phyloP scores from a whole-genome alignment of 2,113 vertebrate genomes.

The Panthera leo region DNA sequence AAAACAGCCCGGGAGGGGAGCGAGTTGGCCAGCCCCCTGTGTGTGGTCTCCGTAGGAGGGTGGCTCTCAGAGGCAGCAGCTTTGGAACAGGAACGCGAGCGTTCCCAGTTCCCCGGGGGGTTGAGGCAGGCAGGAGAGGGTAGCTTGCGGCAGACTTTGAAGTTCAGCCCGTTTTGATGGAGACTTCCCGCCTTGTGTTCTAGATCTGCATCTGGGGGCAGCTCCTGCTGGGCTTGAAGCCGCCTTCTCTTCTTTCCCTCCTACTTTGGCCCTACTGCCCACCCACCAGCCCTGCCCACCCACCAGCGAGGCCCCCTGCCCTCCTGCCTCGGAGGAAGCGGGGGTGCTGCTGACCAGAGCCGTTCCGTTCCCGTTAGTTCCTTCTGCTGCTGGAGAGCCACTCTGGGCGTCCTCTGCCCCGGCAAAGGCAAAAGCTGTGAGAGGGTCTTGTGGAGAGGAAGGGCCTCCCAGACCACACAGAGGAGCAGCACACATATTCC shows the following conservation, averaged over 20 bases:
- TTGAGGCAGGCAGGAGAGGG: not conserved
- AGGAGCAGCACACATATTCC: not conserved
- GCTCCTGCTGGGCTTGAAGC: not conserved
- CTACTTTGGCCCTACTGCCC: not conserved
- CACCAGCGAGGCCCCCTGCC: not conserved
- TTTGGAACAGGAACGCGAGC: not conserved
- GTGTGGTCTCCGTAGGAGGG: constrained; percentile 58
- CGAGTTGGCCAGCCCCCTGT: constrained; percentile 31
- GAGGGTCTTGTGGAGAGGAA: not conserved
- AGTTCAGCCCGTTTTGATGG: not conserved
- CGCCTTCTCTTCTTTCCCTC: not conserved
- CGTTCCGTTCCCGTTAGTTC: not conserved
- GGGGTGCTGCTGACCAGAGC: not conserved
- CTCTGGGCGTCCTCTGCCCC: not conserved
- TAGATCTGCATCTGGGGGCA: not conserved
- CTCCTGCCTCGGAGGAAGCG: not conserved
- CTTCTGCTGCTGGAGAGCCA: not conserved
- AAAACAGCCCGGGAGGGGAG: constrained; percentile 71
- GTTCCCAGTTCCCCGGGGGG: not conserved
- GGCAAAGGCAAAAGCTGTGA: not conserved
- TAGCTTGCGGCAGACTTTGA: not conserved
- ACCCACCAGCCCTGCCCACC: not conserved
- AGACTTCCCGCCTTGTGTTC: not conserved
- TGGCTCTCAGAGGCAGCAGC: not conserved
- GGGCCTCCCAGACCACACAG: not conserved